phyloP scores from a whole-genome alignment of 2,888 invertebrate species.

The Crioceris asparagi region DNA sequence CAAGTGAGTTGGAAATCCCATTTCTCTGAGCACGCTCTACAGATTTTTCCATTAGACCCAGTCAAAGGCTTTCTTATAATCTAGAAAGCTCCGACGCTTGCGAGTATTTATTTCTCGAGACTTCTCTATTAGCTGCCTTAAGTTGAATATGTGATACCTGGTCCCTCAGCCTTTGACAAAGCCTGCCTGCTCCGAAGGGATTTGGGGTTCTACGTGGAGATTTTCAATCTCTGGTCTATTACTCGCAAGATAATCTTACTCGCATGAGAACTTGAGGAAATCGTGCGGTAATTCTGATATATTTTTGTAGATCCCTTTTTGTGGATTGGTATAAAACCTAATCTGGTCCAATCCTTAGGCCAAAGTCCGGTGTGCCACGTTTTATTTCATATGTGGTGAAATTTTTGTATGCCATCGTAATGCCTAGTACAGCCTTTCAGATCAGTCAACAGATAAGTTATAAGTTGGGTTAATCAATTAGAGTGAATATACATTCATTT shows the following conservation, averaged over 20 bases:
- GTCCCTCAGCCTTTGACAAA: too few relatives aligned
- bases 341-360: not conserved
- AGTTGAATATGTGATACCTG: too few relatives aligned
- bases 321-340: not conserved
- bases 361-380: not conserved
- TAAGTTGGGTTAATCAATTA: too few relatives aligned
- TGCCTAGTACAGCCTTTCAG: too few relatives aligned
- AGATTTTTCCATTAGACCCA: not conserved
- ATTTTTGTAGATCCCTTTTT: not conserved
- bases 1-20: too few relatives aligned
- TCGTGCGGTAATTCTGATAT: not conserved
- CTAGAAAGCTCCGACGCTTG: not conserved
- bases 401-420: too few relatives aligned
- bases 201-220: not conserved
- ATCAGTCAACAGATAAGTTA: too few relatives aligned
- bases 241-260: not conserved
- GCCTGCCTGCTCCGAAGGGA: not conserved
- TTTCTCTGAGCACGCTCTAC: too few relatives aligned
- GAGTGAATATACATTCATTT: too few relatives aligned
- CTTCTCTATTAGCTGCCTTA: not conserved
- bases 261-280: not conserved
- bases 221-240: not conserved
- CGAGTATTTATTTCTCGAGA: not conserved
- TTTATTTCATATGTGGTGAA: too few relatives aligned
- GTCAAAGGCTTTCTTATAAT: not conserved